Evolutionary conservation across 2,113 vertebrate genomes (phyloP).

Genomic region (Pygathrix nemaeus): DNA sequence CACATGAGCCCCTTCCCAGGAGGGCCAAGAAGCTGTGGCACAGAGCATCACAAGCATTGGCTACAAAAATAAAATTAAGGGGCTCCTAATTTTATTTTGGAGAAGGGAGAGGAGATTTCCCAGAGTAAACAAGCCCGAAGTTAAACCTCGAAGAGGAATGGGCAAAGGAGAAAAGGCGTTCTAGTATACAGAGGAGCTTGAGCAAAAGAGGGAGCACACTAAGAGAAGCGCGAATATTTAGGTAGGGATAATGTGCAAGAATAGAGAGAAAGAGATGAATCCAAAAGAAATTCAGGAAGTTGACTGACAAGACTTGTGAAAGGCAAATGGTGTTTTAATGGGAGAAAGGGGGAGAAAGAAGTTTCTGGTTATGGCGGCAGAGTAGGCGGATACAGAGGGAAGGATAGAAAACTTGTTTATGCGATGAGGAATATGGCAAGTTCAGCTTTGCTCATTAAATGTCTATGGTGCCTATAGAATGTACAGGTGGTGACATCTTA

Average conservation of each 20-base stretch:
- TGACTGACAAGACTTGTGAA: not conserved
- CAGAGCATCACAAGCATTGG: not conserved
- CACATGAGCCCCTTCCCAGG: not conserved
- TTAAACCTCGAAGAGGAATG: not conserved
- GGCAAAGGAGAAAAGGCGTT: not conserved
- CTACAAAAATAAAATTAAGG: not conserved
- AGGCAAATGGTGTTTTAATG: not conserved
- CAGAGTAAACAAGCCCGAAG: not conserved
- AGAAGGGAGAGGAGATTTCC: not conserved
- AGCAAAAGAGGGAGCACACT: not conserved
- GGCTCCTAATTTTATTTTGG: not conserved
- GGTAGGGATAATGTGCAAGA: not conserved
- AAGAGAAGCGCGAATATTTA: not conserved
- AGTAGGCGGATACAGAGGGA: not conserved
- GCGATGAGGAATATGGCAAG: not conserved
- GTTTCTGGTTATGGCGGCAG: not conserved
- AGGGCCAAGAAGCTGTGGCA: not conserved
- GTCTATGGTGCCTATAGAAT: not conserved
- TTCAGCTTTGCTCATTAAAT: not conserved
- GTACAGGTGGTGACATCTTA: not conserved
- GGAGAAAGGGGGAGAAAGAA: not conserved
- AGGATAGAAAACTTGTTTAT: not conserved
- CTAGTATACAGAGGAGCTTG: not conserved
- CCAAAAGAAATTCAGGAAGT: not conserved
- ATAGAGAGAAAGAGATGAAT: not conserved